Percentiles rank a stretch among this genome's conserved stretches.
Evolutionary conservation across 1,140 invertebrate genomes (phyloP).

Genomic region (Panagrolaimus sp.): DNA sequence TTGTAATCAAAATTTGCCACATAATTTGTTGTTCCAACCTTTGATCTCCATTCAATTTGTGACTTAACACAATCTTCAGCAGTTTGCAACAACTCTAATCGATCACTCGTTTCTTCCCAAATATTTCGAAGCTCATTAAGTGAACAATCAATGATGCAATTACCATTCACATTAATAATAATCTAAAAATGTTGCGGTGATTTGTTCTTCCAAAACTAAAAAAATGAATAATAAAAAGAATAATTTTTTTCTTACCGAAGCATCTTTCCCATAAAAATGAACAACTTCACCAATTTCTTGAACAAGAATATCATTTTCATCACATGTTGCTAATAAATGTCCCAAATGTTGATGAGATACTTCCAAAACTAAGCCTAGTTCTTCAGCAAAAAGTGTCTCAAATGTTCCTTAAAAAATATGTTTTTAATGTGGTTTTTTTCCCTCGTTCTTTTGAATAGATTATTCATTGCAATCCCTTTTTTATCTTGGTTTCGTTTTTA

Average conservation of each 20-base stretch:
- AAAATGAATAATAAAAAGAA: slow-evolving; percentile 1
- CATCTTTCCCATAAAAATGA: slow-evolving; percentile 66
- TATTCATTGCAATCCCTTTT: too few species aligned
- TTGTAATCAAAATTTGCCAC: slow-evolving; percentile 64
- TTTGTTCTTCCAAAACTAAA: slow-evolving; percentile 15
- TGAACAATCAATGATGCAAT: slow-evolving; percentile 65
- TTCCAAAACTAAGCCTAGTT: background rate
- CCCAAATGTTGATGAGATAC: slow-evolving; percentile 5
- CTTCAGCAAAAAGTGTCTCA: slow-evolving; percentile 9
- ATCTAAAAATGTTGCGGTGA: slow-evolving; percentile 57
- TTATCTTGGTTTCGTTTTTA: too few species aligned
- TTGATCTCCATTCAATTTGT: slow-evolving; percentile 62
- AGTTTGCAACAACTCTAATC: slow-evolving; percentile 74
- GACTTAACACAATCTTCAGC: slow-evolving; percentile 71
- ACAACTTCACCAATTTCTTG: slow-evolving; percentile 68
- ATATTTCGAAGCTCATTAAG: slow-evolving; percentile 69
- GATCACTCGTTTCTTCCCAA: slow-evolving; percentile 93
- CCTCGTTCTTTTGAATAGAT: too few species aligned
- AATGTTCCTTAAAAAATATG: background rate
- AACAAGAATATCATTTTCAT: slow-evolving; percentile 57
- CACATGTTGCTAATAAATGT: background rate
- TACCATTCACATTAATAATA: slow-evolving; percentile 65
- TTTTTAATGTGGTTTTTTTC: too few species aligned
- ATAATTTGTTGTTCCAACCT: slow-evolving; percentile 57
- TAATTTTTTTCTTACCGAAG: slow-evolving; percentile 61